These are phyloP conservation scores for Drosophila murphyi DNA, from an alignment of 1,140 invertebrate species.

Conservation along the genomic window DNA sequence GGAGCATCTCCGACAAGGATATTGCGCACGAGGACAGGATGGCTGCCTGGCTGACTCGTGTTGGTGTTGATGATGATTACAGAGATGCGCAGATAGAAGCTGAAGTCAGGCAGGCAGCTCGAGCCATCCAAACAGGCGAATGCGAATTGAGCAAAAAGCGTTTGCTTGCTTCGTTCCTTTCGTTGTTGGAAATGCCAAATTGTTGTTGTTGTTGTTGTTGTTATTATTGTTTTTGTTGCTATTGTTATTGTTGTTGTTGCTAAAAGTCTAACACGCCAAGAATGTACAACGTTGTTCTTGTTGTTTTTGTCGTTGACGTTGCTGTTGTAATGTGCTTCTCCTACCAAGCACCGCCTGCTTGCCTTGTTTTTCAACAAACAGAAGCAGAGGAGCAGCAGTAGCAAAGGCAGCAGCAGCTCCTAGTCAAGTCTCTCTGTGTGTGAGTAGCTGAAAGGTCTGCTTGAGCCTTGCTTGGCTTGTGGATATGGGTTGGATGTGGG, in stretches of 20 bases:
- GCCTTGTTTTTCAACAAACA: slow-evolving; percentile 75
- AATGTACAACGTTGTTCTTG: slow-evolving; percentile 70
- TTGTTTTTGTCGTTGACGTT: slow-evolving; percentile 39
- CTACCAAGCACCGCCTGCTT: slow-evolving; percentile 24
- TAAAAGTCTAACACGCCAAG: slow-evolving; percentile 78
- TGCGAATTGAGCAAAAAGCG: slow-evolving; percentile 59
- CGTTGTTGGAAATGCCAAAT: slow-evolving; percentile 28
- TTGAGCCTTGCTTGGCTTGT: slow-evolving; percentile 36
- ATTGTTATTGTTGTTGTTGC: slow-evolving; percentile 63
- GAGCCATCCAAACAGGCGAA: slow-evolving; percentile 58
- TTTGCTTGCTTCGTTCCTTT: slow-evolving; percentile 43
- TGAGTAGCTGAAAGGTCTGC: slow-evolving; percentile 38
- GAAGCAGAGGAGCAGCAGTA: slow-evolving; percentile 29
- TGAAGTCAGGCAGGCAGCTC: slow-evolving; percentile 55
- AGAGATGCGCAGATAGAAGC: slow-evolving; percentile 79
- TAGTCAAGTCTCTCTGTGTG: slow-evolving; percentile 46
- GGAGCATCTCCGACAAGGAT: slow-evolving; percentile 68
- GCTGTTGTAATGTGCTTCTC: slow-evolving; percentile 67
- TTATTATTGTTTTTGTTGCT: slow-evolving; percentile 51
- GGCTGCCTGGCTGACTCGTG: slow-evolving; percentile 72
- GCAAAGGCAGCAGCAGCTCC: slow-evolving; percentile 36
- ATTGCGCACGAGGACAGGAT: slow-evolving; percentile 81
- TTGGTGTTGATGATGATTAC: slow-evolving; percentile 79
- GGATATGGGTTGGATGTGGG: slow-evolving; percentile 24
- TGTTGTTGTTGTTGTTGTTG: slow-evolving; percentile 23